phyloP scores from a whole-genome alignment of 2,888 invertebrate genomes.

The Cheilosia grossa region DNA sequence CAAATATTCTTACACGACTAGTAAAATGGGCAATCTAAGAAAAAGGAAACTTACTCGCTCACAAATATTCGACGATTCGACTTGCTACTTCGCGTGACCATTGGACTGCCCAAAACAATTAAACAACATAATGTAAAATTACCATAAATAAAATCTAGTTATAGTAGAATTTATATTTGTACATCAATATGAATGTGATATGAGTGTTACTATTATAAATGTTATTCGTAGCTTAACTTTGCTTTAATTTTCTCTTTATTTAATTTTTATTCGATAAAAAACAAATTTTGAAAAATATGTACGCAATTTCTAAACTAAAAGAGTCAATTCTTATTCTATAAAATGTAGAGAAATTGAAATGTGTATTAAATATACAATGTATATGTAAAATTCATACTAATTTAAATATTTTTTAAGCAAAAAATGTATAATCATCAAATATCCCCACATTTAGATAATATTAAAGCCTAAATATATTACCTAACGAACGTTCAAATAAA shows the following conservation, averaged over 20 bases:
- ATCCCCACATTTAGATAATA: conserved; percentile 15
- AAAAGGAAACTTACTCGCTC: too few relatives aligned
- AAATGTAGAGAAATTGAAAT: conserved; percentile 80
- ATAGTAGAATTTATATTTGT: conserved; percentile 47
- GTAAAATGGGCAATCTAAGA: too few relatives aligned
- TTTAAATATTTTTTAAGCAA: conserved; percentile 44
- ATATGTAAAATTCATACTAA: conserved; percentile 63
- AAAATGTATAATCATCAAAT: conserved; percentile 30
- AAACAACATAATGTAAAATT: too few relatives aligned
- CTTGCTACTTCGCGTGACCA: too few relatives aligned
- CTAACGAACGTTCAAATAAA: conserved; percentile 27
- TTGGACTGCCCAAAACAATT: too few relatives aligned
- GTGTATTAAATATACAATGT: conserved; percentile 71
- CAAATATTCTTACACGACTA: too few relatives aligned
- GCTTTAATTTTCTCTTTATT: conserved; percentile 39
- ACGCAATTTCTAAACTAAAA: conserved; percentile 83
- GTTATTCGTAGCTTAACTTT: conserved; percentile 54
- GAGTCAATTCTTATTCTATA: conserved; percentile 84
- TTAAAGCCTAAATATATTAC: conserved; percentile 8
- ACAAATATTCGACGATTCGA: too few relatives aligned
- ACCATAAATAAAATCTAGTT: neutral
- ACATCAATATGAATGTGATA: conserved; percentile 63
- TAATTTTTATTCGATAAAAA: conserved; percentile 22
- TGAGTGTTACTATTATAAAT: conserved; percentile 34
- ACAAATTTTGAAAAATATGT: conserved; percentile 79